phyloP scores from a whole-genome alignment of 2,888 invertebrate genomes.

The Drosophila mettleri region DNA sequence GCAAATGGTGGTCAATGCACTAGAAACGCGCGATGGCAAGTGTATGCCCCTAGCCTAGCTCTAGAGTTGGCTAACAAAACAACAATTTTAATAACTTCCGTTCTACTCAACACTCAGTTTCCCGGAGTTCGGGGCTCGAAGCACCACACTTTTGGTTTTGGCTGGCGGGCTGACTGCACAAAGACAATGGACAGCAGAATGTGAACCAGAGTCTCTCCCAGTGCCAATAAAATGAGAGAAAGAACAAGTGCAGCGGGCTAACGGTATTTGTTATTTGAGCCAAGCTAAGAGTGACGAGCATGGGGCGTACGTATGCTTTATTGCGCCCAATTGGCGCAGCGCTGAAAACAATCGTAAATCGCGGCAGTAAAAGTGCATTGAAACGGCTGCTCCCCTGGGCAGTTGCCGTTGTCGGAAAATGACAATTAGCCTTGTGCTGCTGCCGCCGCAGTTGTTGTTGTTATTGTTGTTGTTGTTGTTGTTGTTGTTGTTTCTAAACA shows the following conservation, averaged over 20 bases:
- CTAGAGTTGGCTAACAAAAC: conserved; percentile 47
- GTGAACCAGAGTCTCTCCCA: conserved; percentile 18
- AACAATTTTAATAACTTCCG: conserved; percentile 78
- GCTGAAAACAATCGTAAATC: conserved; percentile 38
- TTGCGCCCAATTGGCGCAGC: conserved; percentile 45
- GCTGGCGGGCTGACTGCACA: conserved; percentile 56
- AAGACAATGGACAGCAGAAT: conserved; percentile 56
- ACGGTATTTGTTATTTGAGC: conserved; percentile 37
- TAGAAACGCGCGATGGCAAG: conserved; percentile 15
- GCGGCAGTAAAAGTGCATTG: conserved; percentile 40
- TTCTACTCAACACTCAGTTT: conserved; percentile 53
- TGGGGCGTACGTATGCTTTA: conserved; percentile 61
- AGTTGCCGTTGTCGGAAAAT: conserved; percentile 74
- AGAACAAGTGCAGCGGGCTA: conserved; percentile 53
- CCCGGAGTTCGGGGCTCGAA: background rate
- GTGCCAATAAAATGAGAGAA: conserved; percentile 17
- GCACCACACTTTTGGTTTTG: background rate
- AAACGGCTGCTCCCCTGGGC: conserved; percentile 37
- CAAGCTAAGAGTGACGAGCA: conserved; percentile 6
- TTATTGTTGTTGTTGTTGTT: conserved; percentile 1
- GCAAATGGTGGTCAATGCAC: conserved; percentile 62
- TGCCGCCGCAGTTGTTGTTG: conserved; percentile 24
- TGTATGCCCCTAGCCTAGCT: background rate
- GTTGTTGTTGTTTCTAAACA: conserved; percentile 16
- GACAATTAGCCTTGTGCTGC: conserved; percentile 68